Evolutionary conservation across 2,888 invertebrate genomes (phyloP).

Genomic region (Crossocerus cetratus): DNA sequence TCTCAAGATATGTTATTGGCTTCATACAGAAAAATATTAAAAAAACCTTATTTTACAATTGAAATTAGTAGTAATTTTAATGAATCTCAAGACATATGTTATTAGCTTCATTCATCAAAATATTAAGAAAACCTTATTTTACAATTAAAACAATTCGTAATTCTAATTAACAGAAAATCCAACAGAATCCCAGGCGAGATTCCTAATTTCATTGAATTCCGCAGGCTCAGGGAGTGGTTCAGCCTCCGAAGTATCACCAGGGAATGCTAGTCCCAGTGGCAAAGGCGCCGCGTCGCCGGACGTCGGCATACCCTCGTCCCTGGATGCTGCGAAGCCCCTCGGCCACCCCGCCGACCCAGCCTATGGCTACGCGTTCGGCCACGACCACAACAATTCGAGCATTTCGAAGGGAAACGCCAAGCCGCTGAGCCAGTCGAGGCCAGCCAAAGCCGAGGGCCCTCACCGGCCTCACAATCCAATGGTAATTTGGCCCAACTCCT

Average conservation of each 20-base stretch:
- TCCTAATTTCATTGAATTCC: too few species aligned
- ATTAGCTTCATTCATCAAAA: too few species aligned
- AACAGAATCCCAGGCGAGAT: too few species aligned
- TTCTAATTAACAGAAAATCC: too few species aligned
- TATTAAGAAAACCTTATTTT: too few species aligned
- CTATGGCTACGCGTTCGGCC: not conserved
- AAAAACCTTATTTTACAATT: too few species aligned
- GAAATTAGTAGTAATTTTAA: too few species aligned
- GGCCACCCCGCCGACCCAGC: not conserved
- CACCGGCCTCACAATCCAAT: conserved; percentile 41
- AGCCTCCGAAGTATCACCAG: not conserved
- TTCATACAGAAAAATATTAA: too few species aligned
- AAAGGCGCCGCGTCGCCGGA: conserved; percentile 38
- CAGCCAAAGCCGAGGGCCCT: conserved; percentile 38
- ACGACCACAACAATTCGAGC: not conserved
- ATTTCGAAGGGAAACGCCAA: not conserved
- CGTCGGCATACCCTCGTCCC: not conserved
- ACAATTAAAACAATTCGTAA: too few species aligned
- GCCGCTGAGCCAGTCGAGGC: conserved; percentile 35
- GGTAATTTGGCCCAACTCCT: conserved; percentile 36
- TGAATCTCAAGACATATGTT: too few species aligned
- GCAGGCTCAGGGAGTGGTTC: not conserved
- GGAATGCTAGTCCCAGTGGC: conserved; percentile 34
- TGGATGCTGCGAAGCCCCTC: not conserved
- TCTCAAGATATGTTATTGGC: too few species aligned